Evolutionary conservation across 2,113 vertebrate genomes (phyloP).

Genomic region (Hippolais icterina): DNA sequence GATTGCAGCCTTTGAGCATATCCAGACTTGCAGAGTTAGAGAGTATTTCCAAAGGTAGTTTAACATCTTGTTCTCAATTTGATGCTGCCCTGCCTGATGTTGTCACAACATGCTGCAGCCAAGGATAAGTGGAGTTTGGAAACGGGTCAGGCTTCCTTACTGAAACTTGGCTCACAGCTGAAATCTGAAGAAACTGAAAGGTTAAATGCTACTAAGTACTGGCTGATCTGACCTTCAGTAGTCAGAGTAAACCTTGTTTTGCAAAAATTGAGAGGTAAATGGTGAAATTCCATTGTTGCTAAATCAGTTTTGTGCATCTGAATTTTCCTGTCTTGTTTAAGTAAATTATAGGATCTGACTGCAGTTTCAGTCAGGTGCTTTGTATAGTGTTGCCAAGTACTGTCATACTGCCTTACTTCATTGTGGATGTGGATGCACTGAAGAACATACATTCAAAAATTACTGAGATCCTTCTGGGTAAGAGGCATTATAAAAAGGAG

Average conservation of each 20-base stretch:
- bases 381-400: background rate
- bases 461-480: background rate
- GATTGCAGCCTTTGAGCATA: background rate
- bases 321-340: background rate
- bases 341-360: background rate
- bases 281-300: background rate
- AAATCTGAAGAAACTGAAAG: background rate
- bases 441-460: background rate
- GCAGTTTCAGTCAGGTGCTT: background rate
- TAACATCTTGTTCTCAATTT: background rate
- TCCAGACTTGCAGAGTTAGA: background rate
- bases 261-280: background rate
- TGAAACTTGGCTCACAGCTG: background rate
- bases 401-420: background rate
- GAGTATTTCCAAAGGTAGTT: background rate
- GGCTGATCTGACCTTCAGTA: background rate
- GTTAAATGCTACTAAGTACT: background rate
- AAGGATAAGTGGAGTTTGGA: background rate
- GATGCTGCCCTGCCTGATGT: background rate
- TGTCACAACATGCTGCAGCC: constrained; percentile 2
- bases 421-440: background rate
- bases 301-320: background rate
- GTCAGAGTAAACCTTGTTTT: background rate
- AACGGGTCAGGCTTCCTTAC: background rate
- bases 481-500: background rate